Conservation (phyloP, 2,797 vertebrate genomes). For the Microctenopoma lineatum region DNA sequence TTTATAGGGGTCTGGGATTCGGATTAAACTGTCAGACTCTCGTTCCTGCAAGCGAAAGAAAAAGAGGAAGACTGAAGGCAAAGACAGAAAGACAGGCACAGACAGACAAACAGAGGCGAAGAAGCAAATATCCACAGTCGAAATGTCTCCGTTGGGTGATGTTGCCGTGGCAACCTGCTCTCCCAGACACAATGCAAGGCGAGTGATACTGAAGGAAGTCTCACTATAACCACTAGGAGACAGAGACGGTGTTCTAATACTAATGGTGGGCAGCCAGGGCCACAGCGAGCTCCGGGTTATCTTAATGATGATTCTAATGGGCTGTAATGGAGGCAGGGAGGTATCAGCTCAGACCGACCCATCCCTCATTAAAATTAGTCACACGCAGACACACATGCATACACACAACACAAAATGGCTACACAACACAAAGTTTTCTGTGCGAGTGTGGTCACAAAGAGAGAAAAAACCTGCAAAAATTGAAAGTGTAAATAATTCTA, state of each 20-base stretch:
- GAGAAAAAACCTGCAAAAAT: constrained; percentile 17
- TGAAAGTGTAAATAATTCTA: constrained; percentile 28
- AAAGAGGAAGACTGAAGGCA: constrained; percentile 42
- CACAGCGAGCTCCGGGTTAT: constrained; percentile 68
- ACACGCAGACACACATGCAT: constrained; percentile 30
- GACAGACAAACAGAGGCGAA: constrained; percentile 66
- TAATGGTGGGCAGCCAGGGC: constrained; percentile 64
- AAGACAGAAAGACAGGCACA: constrained; percentile 56
- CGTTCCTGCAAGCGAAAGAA: constrained; percentile 34
- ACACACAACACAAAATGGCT: constrained; percentile 21
- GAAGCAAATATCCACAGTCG: constrained; percentile 73
- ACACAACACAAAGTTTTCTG: constrained; percentile 12
- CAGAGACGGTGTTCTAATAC: constrained; percentile 61
- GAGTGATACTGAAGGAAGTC: constrained; percentile 66
- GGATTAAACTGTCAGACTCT: constrained; percentile 68
- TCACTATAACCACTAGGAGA: constrained; percentile 64
- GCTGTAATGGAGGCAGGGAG: constrained; percentile 79
- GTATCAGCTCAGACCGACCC: constrained; percentile 63
- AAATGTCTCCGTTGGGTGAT: constrained; percentile 77
- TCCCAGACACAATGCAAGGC: constrained; percentile 78
- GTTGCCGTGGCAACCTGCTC: constrained; percentile 84
- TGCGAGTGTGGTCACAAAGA: background rate
- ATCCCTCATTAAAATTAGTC: constrained; percentile 80
- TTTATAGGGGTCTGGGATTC: constrained; percentile 72
- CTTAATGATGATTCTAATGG: constrained; percentile 88